phyloP scores from a whole-genome alignment of 2,888 invertebrate genomes.

The Atherix ibis region DNA sequence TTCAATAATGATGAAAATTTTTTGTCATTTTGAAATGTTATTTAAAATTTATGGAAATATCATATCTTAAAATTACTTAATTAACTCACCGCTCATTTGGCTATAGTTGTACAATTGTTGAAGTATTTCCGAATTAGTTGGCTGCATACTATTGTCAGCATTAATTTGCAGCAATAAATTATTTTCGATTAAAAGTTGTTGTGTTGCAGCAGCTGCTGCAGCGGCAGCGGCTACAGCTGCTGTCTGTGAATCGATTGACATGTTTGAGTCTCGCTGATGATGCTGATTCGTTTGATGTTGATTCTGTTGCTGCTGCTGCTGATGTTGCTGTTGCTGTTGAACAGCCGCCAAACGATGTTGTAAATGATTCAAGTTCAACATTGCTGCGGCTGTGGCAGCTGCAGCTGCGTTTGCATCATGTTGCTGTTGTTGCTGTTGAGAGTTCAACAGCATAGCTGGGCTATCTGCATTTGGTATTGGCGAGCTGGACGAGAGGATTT shows the following conservation, averaged over 20 bases:
- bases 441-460: no score
- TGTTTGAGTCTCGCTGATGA: not conserved
- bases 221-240: constrained; percentile 3
- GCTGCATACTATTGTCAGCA: constrained; percentile 10
- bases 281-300: constrained; percentile 2
- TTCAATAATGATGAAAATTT: no score
- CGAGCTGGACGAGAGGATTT: no score
- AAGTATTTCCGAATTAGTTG: constrained; percentile 19
- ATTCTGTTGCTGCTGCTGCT: constrained; percentile 9
- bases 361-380: constrained; percentile 14
- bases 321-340: constrained; percentile 5
- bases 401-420: constrained; percentile 5
- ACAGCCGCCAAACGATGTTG: constrained; percentile 15
- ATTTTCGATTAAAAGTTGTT: constrained; percentile 15
- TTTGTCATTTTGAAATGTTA: no score
- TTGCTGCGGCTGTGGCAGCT: constrained; percentile 9
- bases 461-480: no score
- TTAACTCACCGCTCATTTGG: constrained; percentile 30
- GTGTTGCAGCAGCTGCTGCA: constrained; percentile 8
- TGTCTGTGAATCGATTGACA: not conserved
- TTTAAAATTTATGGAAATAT: no score
- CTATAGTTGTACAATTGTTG: constrained; percentile 28
- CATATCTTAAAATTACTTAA: constrained; percentile 5
- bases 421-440: no score
- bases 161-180: constrained; percentile 18